Conservation (phyloP, 2,113 vertebrate genomes). For the Uria lomvia region DNA sequence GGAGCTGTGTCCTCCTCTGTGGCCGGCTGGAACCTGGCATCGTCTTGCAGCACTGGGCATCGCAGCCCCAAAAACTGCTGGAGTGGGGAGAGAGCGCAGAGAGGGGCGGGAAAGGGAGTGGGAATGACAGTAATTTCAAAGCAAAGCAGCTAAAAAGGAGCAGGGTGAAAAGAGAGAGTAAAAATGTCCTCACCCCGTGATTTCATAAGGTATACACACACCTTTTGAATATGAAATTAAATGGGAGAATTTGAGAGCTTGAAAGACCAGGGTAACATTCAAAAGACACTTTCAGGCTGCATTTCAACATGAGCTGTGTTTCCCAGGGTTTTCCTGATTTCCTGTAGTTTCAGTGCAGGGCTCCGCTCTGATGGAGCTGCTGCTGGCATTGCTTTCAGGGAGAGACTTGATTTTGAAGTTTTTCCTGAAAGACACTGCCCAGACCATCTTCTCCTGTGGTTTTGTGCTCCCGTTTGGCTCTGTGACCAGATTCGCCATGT, state of each 20-base stretch:
- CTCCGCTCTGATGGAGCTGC: background rate
- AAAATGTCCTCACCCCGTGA: background rate
- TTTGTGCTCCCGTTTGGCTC: background rate
- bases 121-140: background rate
- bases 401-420: background rate
- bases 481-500: background rate
- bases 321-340: background rate
- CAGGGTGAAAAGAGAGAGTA: background rate
- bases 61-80: background rate
- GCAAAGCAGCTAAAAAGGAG: background rate
- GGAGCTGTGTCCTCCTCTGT: background rate
- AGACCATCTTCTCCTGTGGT: background rate
- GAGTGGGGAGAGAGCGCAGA: background rate
- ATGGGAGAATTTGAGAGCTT: background rate
- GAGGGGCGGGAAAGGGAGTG: background rate
- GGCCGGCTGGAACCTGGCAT: background rate
- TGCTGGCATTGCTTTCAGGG: background rate
- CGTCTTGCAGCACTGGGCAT: background rate
- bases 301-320: background rate
- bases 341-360: background rate
- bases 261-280: background rate
- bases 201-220: background rate
- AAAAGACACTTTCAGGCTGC: background rate
- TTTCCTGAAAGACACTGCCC: background rate
- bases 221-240: background rate